Base-by-base conservation (phyloP, 2,888 invertebrate species). In the Clepsis dumicolana region DNA sequence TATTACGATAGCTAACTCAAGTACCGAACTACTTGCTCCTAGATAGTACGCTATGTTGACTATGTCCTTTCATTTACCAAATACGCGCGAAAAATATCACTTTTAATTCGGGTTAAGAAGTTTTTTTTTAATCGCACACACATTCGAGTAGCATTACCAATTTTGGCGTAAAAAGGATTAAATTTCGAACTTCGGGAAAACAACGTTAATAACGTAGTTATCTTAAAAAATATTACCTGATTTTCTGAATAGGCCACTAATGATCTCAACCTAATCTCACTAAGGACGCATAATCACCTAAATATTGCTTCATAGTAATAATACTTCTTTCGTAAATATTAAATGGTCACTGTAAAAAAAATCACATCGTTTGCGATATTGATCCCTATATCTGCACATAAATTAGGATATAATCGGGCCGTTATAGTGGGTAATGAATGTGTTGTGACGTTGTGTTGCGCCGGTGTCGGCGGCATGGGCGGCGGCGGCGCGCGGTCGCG, bases 341-440 rank as follows among this genome's bases (percentile, higher is more conserved):
- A 48, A 32, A 53, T 60, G 60, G 10, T 65, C 59, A 60, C 41
- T 60, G 53, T 63, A n/a, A 65, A 10, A 32, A n/a, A n/a, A 60
- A 53, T n/a, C 24, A 10, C 60, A 65, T 65, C 44, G 53, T 65
- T 53, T 29, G 60, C 29, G 35, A 25, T 8, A 16, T 48, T n/a
- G 16, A 52, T 52, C 25, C 18, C 21, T 12, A 24, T 59, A 59
- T 16, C 21, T 41, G 32, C 16, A 52, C 12, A 52, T 41, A 65
- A 21, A 60, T 41, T 18, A 53, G 21, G 44, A 44, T 38, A 7
- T 16, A 61, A 24, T 14, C 57, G 41, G 65, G 44, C 53, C 32
- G 60, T 41, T 53, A 48, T 48, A 52, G 57, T 53, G 68, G 63
- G 78, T 79, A 79, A 74, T 81, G 77, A 80, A 77, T 80, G 80